Conservation (phyloP, 2,888 invertebrate genomes). For the Dasysyrphus tricinctus region DNA sequence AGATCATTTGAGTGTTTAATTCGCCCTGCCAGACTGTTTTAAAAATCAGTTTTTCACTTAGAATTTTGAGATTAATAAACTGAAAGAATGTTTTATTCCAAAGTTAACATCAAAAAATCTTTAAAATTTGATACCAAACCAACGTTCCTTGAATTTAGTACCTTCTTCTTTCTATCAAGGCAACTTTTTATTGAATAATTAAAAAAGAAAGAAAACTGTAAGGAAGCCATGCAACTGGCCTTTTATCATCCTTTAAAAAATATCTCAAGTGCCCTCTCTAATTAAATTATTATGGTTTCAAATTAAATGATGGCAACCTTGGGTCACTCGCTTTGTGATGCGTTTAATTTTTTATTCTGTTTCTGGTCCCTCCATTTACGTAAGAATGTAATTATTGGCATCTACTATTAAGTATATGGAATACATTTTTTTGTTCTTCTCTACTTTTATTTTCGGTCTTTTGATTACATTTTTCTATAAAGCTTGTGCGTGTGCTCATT, state of each 20-base stretch:
- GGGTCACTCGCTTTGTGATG: neutral
- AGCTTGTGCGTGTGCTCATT: slow-evolving; percentile 1
- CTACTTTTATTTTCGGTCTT: slow-evolving; percentile 56
- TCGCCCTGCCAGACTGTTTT: no score
- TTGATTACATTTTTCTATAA: slow-evolving; percentile 49
- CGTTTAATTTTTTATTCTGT: neutral
- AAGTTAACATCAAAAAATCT: no score
- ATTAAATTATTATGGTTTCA: slow-evolving; percentile 6
- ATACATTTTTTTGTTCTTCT: neutral
- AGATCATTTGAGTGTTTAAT: no score
- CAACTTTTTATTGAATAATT: neutral
- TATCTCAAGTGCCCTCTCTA: neutral
- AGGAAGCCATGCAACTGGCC: neutral
- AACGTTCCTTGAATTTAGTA: neutral
- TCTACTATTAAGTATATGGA: neutral
- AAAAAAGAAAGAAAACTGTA: neutral
- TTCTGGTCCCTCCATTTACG: slow-evolving; percentile 1
- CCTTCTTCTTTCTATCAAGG: neutral
- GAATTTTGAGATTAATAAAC: no score
- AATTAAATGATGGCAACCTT: slow-evolving; percentile 23
- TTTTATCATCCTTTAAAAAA: neutral
- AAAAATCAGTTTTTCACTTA: no score
- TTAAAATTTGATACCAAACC: no score
- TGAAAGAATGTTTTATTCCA: no score
- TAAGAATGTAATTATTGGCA: slow-evolving; percentile 54